phyloP scores from a whole-genome alignment of 2,113 vertebrate genomes.

The Cercocebus atys region DNA sequence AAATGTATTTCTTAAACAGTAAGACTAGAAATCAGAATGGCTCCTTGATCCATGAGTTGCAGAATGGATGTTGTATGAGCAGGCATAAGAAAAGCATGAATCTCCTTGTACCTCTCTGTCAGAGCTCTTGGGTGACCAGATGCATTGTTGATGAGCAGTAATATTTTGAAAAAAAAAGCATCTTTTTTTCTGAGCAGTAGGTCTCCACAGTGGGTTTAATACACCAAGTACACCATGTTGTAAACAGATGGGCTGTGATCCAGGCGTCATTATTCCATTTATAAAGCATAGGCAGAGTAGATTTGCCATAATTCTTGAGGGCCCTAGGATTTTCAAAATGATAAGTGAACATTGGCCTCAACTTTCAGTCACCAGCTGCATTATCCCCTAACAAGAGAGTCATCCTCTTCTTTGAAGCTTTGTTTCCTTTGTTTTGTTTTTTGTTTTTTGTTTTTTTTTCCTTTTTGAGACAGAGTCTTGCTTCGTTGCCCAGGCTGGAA shows the following conservation, averaged over 20 bases:
- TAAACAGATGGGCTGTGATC: neutral
- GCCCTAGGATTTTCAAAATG: neutral
- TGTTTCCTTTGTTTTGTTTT: no score
- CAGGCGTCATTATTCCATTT: neutral
- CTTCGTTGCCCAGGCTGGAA: no score
- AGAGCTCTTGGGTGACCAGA: neutral
- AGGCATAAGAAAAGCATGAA: neutral
- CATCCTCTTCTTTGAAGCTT: neutral
- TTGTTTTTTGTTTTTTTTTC: rapidly evolving
- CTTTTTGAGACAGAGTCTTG: no score
- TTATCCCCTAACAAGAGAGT: neutral
- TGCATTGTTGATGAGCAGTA: neutral
- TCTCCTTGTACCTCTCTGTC: neutral
- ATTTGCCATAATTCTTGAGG: neutral
- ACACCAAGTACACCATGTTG: neutral
- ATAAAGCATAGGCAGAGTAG: neutral
- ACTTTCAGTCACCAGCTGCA: neutral
- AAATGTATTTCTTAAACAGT: neutral
- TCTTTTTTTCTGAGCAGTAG: neutral
- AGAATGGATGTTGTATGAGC: neutral
- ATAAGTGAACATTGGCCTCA: neutral
- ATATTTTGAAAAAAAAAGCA: neutral
- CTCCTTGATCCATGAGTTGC: neutral
- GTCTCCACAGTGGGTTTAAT: neutral
- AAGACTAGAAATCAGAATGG: neutral